These are phyloP conservation scores for Muscicapa adusta DNA, from an alignment of 2,113 vertebrate species.

Conservation along the genomic window DNA sequence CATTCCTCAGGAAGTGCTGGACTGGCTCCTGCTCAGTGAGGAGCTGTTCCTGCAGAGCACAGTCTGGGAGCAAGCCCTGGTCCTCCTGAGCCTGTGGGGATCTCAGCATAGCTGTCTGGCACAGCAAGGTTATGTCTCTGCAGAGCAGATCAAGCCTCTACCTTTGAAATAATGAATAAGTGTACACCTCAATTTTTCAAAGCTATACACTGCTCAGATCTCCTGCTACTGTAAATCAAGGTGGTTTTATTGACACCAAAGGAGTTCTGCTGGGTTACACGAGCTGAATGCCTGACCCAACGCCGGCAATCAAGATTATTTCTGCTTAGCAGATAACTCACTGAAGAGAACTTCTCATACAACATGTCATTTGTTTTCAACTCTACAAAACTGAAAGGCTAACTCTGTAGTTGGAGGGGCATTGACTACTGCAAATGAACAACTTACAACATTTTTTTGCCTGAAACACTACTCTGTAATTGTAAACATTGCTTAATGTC, in stretches of 20 bases:
- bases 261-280: not conserved
- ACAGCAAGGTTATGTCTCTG: not conserved
- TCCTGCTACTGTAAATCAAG: slow-evolving; percentile 20
- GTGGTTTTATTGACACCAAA: slow-evolving; percentile 20
- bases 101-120: not conserved
- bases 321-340: not conserved
- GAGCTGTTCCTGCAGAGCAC: not conserved
- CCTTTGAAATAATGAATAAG: slow-evolving; percentile 2
- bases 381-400: not conserved
- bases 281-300: not conserved
- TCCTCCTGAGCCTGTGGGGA: not conserved
- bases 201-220: not conserved
- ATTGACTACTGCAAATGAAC: not conserved
- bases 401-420: not conserved
- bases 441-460: not conserved
- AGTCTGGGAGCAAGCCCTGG: not conserved
- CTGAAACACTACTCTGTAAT: not conserved
- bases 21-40: not conserved
- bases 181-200: not conserved
- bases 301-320: not conserved
- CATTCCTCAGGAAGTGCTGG: not conserved
- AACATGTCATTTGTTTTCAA: not conserved
- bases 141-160: not conserved
- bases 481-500: not conserved
- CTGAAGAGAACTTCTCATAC: not conserved